Evolutionary conservation across 2,797 vertebrate species (phyloP), one percentile per base, ranked within the genome.

Genomic region (Myripristis murdjan): DNA sequence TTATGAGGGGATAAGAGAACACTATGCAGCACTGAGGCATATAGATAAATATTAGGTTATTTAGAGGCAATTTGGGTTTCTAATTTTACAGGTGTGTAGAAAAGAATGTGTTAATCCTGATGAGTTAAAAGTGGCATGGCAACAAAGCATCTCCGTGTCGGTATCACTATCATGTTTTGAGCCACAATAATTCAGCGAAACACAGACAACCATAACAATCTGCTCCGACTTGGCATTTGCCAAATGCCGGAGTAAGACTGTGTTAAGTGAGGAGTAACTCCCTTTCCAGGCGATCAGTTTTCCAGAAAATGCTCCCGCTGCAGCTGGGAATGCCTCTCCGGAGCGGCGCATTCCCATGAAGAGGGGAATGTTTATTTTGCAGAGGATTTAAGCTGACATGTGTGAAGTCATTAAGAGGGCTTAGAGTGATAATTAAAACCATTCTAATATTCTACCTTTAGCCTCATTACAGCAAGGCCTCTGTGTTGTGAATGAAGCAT

Each of bases 241-340:
- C 15, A 70, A 79, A 82, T 54, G 20, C 35, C 51, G 20, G 70
- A 70, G 61, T 79, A 64, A 85, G 67, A 59, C 69, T 60, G 68
- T 61, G 75, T 62, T 58, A 89, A 88, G 83, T 86, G 66, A 73
- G 56, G 70, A 77, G 46, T 53, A n/a, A 31, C 53, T 79, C 73
- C 59, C 55, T 75, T 63, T 87, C 60, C 82, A 74, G 26, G 60
- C 48, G 65, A 87, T 87, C 76, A 2, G 61, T 86, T 90, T 90
- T 89, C 90, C 68, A 73, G 72, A 87, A 87, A 86, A 84, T 31
- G 81, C 69, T 73, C 68, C 14, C 20, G 14, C 41, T 90, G 84
- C 93, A 94, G 94, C 91, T 94, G 94, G 74, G 87, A 90, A 93
- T 91, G 87, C 62, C 80, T 33, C 61, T 68, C 49, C 11, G 56